phyloP scores from a whole-genome alignment of 2,113 vertebrate species.

The Xerus inauris region DNA sequence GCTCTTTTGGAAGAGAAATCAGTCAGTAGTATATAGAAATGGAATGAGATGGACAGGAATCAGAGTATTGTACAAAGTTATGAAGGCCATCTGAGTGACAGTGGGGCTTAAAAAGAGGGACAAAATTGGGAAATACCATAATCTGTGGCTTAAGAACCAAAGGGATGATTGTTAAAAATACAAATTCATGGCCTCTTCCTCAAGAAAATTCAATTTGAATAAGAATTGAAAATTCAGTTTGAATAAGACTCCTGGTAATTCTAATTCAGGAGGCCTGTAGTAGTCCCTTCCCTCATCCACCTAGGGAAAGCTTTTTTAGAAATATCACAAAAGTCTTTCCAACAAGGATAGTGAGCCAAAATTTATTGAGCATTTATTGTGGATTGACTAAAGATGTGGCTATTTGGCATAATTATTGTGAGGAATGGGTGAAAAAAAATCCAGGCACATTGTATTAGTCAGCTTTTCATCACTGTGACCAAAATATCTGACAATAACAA shows the following conservation, averaged over 20 bases:
- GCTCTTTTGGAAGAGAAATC: not conserved
- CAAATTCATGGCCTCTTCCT: not conserved
- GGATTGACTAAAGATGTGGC: too few species aligned
- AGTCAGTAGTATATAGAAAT: not conserved
- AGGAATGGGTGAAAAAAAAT: too few species aligned
- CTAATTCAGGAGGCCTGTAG: not conserved
- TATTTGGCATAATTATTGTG: too few species aligned
- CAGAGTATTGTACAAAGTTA: not conserved
- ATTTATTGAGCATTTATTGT: not conserved
- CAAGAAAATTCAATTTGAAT: not conserved
- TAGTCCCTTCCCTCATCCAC: not conserved
- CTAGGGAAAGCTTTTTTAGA: not conserved
- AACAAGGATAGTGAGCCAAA: not conserved
- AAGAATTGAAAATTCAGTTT: too few species aligned
- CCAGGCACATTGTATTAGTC: too few species aligned
- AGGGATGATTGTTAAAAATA: not conserved
- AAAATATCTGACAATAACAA: too few species aligned
- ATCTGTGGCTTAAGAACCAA: not conserved
- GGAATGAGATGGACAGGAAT: not conserved
- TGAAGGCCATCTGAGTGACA: not conserved
- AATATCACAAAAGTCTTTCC: not conserved
- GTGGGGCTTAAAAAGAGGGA: not conserved
- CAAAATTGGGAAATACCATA: not conserved
- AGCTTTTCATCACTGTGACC: too few species aligned
- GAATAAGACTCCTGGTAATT: constrained; percentile 11